A percentile compares a stretch with the other conserved stretches of the same genome.
These are phyloP conservation scores for Dolichomitus sp. DNA, from an alignment of 2,888 invertebrate genomes.

Conservation along the genomic window DNA sequence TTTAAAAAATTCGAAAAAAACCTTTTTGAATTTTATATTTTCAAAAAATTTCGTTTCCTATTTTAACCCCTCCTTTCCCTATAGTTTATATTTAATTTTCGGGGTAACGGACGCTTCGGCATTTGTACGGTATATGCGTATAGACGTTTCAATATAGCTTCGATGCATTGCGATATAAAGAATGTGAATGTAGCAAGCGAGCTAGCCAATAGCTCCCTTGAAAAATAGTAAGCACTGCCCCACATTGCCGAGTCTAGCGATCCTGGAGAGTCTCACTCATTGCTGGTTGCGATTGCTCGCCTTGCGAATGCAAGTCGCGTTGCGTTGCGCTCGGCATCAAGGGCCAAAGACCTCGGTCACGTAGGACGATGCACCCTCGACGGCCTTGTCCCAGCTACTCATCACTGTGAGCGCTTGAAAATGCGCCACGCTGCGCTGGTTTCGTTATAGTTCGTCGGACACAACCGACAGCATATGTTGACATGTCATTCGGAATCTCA, in stretches of 20 bases:
- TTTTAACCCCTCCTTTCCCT: neutral
- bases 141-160: constrained; percentile 11
- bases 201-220: constrained; percentile 4
- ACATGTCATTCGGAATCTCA: neutral
- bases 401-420: constrained; percentile 42
- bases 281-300: constrained; percentile 45
- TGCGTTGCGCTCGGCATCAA: constrained; percentile 56
- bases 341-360: constrained; percentile 77
- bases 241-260: constrained; percentile 57
- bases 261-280: constrained; percentile 36
- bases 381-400: constrained; percentile 82
- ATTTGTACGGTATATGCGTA: neutral
- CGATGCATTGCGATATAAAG: constrained; percentile 14
- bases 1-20: too few species aligned
- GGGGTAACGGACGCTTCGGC: constrained; percentile 16
- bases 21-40: too few species aligned
- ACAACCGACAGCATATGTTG: neutral
- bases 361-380: constrained; percentile 82
- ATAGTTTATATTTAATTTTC: neutral
- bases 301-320: constrained; percentile 65
- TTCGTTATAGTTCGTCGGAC: constrained; percentile 47
- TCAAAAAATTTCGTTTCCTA: neutral
- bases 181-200: constrained; percentile 6
- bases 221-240: constrained; percentile 38
- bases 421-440: constrained; percentile 61